These are phyloP conservation scores for Hypomecis punctinalis DNA, from an alignment of 2,888 invertebrate genomes.

Conservation along the genomic window DNA sequence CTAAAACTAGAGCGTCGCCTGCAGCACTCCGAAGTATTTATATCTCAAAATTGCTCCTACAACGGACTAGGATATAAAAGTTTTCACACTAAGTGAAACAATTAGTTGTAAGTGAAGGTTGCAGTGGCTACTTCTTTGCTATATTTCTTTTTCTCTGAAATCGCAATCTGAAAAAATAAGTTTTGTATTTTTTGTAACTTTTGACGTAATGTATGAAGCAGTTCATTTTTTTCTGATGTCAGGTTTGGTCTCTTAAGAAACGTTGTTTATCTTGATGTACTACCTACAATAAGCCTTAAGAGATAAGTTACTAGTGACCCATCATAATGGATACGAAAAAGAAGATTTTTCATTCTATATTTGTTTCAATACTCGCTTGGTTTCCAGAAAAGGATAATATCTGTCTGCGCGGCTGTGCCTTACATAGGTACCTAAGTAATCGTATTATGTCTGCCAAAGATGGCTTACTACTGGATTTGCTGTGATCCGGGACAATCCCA, in stretches of 20 bases:
- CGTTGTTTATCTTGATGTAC: too few species aligned
- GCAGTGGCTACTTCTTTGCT: too few species aligned
- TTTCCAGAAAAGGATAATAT: neutral
- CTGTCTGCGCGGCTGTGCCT: neutral
- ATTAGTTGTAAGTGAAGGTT: neutral
- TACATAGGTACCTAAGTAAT: neutral
- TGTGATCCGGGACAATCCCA: conserved; percentile 38
- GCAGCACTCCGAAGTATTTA: conserved; percentile 61
- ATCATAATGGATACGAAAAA: too few species aligned
- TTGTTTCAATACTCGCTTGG: neutral
- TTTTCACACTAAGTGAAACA: neutral
- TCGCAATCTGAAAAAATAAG: too few species aligned
- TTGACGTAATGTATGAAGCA: too few species aligned
- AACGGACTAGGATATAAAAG: conserved; percentile 3
- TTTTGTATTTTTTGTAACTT: too few species aligned
- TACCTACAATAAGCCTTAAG: too few species aligned
- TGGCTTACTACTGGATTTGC: conserved; percentile 35
- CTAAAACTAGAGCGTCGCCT: conserved; percentile 57
- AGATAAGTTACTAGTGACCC: too few species aligned
- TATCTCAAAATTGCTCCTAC: conserved; percentile 30
- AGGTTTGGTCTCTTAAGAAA: too few species aligned
- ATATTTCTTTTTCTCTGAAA: too few species aligned
- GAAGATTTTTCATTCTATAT: neutral
- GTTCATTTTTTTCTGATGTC: too few species aligned
- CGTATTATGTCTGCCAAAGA: conserved; percentile 10